Conservation (phyloP, 2,888 invertebrate genomes). For the Luperina nickerlii region DNA sequence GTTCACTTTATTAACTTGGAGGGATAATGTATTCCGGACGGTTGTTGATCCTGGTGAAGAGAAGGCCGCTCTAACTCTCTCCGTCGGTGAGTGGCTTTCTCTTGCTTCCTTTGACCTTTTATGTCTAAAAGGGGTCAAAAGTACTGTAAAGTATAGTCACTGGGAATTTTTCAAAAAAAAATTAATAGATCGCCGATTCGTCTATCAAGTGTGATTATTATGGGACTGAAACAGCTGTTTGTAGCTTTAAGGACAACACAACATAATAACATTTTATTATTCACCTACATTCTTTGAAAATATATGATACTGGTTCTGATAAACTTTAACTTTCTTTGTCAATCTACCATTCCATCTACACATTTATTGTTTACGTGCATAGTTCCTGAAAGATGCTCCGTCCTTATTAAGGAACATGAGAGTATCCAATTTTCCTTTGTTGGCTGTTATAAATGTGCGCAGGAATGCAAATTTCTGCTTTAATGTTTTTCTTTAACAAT, state of each 20-base stretch:
- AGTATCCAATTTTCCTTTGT: constrained; percentile 24
- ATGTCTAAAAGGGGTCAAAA: not conserved
- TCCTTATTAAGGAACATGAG: constrained; percentile 13
- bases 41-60: not conserved
- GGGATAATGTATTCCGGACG: not conserved
- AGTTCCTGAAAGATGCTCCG: not conserved
- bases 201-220: not conserved
- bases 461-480: constrained; percentile 36
- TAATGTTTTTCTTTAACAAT: constrained; percentile 30
- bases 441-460: constrained; percentile 30
- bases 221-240: not conserved
- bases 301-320: not conserved
- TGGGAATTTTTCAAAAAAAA: not conserved
- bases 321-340: not conserved
- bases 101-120: not conserved
- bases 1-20: constrained; percentile 26
- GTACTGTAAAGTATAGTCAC: not conserved
- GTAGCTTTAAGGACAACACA: not conserved
- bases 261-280: not conserved
- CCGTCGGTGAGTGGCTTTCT: not conserved
- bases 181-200: not conserved
- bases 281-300: not conserved
- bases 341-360: not conserved
- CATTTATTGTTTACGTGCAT: not conserved
- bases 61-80: not conserved